Conservation (phyloP, 1,140 invertebrate genomes). For the Caenorhabditis tropicalis region DNA sequence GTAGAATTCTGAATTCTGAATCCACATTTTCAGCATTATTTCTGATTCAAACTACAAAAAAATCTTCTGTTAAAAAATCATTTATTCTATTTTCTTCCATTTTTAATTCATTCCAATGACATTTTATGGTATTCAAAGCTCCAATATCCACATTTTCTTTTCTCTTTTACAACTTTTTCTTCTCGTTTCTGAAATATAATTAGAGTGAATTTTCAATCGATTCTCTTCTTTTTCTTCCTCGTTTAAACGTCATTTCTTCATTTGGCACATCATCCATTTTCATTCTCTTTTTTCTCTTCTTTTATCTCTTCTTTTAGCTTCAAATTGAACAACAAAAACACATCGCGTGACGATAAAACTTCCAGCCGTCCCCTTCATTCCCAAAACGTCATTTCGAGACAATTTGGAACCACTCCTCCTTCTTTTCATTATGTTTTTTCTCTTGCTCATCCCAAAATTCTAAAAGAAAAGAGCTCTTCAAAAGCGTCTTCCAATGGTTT, state of each 20-base stretch:
- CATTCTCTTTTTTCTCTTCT: background rate
- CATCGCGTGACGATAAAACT: slow-evolving; percentile 39
- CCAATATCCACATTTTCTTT: background rate
- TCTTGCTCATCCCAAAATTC: background rate
- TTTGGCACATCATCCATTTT: slow-evolving; percentile 25
- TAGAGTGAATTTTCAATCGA: background rate
- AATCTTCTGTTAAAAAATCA: no score
- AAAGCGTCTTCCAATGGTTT: background rate
- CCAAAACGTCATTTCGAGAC: slow-evolving; percentile 11
- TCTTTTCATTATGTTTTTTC: slow-evolving; percentile 8
- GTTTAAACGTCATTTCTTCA: slow-evolving; percentile 22
- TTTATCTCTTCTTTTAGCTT: background rate
- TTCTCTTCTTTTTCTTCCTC: background rate
- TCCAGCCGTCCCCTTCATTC: background rate
- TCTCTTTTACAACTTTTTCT: background rate
- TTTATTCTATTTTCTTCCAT: background rate
- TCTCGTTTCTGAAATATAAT: background rate
- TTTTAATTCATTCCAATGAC: background rate
- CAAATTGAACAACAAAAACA: slow-evolving; percentile 37
- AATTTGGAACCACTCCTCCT: background rate
- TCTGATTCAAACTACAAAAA: no score
- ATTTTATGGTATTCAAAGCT: slow-evolving; percentile 1
- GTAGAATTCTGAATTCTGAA: no score
- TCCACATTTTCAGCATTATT: no score
- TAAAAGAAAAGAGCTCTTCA: background rate